Evolutionary conservation across 1,140 invertebrate species (phyloP).

Genomic region (Tetraneura akinire): DNA sequence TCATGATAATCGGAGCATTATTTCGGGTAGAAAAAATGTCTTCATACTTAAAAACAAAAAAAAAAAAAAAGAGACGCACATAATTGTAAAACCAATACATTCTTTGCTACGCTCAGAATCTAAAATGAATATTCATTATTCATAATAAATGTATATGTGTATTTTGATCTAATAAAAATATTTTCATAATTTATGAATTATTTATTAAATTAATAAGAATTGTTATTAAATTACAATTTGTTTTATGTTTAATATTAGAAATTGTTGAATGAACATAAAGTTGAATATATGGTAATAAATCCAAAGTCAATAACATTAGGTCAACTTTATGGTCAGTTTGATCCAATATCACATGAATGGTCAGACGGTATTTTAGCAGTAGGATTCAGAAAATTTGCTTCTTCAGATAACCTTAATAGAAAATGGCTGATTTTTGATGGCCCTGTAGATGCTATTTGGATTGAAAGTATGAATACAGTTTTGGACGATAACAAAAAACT

Average conservation of each 20-base stretch:
- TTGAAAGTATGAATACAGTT: conserved; percentile 97
- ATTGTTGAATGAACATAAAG: conserved; percentile 67
- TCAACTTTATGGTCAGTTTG: conserved; percentile 93
- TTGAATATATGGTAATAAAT: conserved; percentile 90
- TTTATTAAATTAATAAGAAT: too few species aligned
- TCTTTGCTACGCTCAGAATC: too few species aligned
- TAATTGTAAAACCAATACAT: too few species aligned
- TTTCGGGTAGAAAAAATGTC: too few species aligned
- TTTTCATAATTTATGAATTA: too few species aligned
- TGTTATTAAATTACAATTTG: too few species aligned
- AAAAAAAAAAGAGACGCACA: too few species aligned
- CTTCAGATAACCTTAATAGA: conserved; percentile 75
- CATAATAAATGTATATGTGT: too few species aligned
- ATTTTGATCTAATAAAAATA: too few species aligned
- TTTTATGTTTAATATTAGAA: background rate
- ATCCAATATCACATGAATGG: conserved; percentile 91
- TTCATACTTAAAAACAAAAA: too few species aligned
- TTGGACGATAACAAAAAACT: conserved; percentile 95
- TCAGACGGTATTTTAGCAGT: conserved; percentile 91
- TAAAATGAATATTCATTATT: too few species aligned
- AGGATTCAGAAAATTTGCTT: conserved; percentile 85
- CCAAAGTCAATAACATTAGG: conserved; percentile 96
- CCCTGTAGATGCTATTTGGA: conserved; percentile 95
- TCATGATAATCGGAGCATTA: too few species aligned
- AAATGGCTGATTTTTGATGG: conserved; percentile 98